These are phyloP conservation scores for Notodonta dromedarius DNA, from an alignment of 2,888 invertebrate genomes.

Conservation along the genomic window DNA sequence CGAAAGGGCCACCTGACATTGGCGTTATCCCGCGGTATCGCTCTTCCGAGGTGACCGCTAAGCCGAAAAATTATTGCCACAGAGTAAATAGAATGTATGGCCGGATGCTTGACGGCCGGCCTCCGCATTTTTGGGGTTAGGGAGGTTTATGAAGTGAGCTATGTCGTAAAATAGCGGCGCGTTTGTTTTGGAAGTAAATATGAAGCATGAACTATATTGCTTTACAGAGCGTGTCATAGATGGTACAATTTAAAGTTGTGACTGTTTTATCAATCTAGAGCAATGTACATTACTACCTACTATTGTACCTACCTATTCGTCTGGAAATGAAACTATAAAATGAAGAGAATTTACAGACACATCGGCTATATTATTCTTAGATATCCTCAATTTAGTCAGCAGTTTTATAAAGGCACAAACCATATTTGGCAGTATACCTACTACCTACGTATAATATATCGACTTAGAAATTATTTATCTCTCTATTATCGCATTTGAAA, in stretches of 20 bases:
- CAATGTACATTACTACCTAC: not conserved
- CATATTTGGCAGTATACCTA: too few species aligned
- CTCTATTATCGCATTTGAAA: too few species aligned
- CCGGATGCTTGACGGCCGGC: constrained; percentile 5
- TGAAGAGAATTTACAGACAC: too few species aligned
- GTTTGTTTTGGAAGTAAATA: constrained; percentile 4
- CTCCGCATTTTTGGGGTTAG: constrained; percentile 3
- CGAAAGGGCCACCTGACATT: constrained; percentile 65
- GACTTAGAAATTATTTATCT: too few species aligned
- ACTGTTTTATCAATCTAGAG: not conserved
- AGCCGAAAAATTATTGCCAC: constrained; percentile 61
- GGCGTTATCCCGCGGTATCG: constrained; percentile 59
- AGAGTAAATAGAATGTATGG: constrained; percentile 59
- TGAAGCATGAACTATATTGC: not conserved
- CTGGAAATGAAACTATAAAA: too few species aligned
- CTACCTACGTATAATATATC: too few species aligned
- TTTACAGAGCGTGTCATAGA: not conserved
- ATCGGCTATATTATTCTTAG: too few species aligned
- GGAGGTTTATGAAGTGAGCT: constrained; percentile 3
- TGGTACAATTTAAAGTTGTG: not conserved
- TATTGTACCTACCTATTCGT: too few species aligned
- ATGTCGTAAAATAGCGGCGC: constrained; percentile 1
- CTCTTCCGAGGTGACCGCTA: constrained; percentile 52
- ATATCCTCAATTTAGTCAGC: too few species aligned
- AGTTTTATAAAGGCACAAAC: too few species aligned